Evolutionary conservation across 2,113 vertebrate species (phyloP).

Genomic region (Myocastor coypus): DNA sequence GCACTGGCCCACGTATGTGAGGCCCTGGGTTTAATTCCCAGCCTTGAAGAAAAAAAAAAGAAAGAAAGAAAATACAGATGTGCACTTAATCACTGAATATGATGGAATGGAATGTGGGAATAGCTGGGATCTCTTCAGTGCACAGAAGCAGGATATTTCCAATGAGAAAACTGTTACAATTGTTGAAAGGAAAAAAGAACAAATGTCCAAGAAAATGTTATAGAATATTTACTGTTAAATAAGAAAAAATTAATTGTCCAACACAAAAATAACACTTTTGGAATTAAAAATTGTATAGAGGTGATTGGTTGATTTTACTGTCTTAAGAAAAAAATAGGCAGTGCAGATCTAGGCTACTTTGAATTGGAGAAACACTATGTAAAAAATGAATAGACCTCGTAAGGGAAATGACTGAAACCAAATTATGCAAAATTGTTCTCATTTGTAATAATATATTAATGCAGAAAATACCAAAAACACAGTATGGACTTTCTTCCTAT

Average conservation of each 20-base stretch:
- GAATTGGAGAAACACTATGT: not conserved
- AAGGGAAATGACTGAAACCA: too few relatives aligned
- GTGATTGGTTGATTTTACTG: not conserved
- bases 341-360: constrained; percentile 1
- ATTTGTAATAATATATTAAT: too few relatives aligned
- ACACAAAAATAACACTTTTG: not conserved
- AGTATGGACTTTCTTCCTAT: too few relatives aligned
- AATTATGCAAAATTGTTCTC: too few relatives aligned
- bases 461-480: too few relatives aligned
- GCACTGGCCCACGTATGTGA: not conserved
- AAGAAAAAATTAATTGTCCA: not conserved
- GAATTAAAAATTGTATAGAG: not conserved
- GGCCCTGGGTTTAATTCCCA: not conserved
- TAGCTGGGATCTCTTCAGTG: not conserved
- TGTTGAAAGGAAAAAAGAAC: not conserved
- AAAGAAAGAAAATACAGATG: not conserved
- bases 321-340: not conserved
- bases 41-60: not conserved
- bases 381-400: too few relatives aligned
- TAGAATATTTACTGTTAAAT: not conserved
- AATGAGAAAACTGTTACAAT: not conserved
- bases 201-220: not conserved
- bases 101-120: not conserved
- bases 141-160: not conserved
- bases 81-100: not conserved